Evolutionary conservation across 1,140 invertebrate species (phyloP).

Genomic region (Piezodorus guildinii): DNA sequence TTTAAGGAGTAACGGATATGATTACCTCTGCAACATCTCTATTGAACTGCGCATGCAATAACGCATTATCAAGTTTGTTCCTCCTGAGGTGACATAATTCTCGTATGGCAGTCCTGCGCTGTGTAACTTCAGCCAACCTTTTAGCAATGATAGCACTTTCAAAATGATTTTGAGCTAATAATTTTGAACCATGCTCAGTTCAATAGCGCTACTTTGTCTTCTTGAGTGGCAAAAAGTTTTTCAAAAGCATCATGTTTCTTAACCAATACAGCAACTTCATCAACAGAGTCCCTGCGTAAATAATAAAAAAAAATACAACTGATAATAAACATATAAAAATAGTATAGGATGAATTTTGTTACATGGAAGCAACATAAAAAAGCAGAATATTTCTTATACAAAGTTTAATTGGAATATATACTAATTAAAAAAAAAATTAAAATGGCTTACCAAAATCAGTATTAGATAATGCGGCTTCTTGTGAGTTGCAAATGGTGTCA

Average conservation of each 20-base stretch:
- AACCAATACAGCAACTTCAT: constrained; percentile 73
- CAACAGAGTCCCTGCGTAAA: constrained; percentile 47
- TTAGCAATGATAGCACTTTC: constrained; percentile 74
- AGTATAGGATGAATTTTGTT: too few relatives aligned
- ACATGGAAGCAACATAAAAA: too few relatives aligned
- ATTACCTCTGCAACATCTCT: constrained; percentile 70
- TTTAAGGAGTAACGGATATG: neutral
- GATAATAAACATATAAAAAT: too few relatives aligned
- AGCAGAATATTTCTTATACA: neutral
- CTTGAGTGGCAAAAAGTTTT: constrained; percentile 68
- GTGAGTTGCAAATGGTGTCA: constrained; percentile 74
- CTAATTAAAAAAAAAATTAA: neutral
- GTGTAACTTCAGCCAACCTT: constrained; percentile 55
- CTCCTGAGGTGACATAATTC: constrained; percentile 50
- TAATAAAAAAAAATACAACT: constrained; percentile 4
- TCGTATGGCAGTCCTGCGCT: constrained; percentile 56
- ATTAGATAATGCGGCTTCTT: constrained; percentile 62
- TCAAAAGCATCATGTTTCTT: constrained; percentile 88
- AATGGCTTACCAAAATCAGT: constrained; percentile 41
- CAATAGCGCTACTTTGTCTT: constrained; percentile 74
- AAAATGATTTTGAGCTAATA: constrained; percentile 87
- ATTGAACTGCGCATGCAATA: constrained; percentile 80
- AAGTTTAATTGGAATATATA: neutral
- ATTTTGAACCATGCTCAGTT: constrained; percentile 78
- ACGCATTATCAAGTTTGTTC: constrained; percentile 58